Conservation (phyloP, 2,888 invertebrate genomes). For the Argynnis bischoffii region DNA sequence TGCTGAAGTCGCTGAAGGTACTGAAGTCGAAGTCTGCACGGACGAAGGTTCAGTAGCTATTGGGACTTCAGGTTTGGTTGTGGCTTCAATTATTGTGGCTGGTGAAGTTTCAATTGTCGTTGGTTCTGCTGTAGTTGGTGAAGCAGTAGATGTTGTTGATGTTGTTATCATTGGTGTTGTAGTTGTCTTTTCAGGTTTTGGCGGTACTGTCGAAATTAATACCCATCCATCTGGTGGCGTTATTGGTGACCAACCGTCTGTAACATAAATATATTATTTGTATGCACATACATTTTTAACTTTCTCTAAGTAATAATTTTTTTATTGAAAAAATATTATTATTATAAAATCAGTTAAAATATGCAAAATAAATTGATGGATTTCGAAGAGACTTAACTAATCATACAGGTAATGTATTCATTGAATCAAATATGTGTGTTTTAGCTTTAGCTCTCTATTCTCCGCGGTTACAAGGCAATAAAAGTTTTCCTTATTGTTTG, state of each 20-base stretch:
- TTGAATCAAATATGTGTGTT: no score
- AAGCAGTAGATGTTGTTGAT: conserved; percentile 45
- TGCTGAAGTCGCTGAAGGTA: conserved; percentile 31
- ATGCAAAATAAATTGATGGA: no score
- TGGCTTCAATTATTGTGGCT: conserved; percentile 56
- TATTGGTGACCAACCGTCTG: conserved; percentile 84
- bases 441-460: no score
- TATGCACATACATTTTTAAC: not conserved
- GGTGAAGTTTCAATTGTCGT: conserved; percentile 46
- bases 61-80: conserved; percentile 41
- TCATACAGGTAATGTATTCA: no score
- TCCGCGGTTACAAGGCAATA: no score
- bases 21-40: conserved; percentile 29
- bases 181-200: conserved; percentile 59
- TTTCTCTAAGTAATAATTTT: no score
- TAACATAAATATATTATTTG: conserved; percentile 41
- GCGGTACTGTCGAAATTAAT: conserved; percentile 69
- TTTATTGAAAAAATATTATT: no score
- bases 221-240: conserved; percentile 87
- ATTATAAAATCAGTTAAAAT: no score
- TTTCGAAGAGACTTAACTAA: no score
- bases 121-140: conserved; percentile 43
- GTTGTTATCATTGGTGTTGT: conserved; percentile 46
- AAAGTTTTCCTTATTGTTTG: no score
- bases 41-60: conserved; percentile 33